These are phyloP conservation scores for Erethizon dorsatum DNA, from an alignment of 2,797 vertebrate species.

Conservation along the genomic window DNA sequence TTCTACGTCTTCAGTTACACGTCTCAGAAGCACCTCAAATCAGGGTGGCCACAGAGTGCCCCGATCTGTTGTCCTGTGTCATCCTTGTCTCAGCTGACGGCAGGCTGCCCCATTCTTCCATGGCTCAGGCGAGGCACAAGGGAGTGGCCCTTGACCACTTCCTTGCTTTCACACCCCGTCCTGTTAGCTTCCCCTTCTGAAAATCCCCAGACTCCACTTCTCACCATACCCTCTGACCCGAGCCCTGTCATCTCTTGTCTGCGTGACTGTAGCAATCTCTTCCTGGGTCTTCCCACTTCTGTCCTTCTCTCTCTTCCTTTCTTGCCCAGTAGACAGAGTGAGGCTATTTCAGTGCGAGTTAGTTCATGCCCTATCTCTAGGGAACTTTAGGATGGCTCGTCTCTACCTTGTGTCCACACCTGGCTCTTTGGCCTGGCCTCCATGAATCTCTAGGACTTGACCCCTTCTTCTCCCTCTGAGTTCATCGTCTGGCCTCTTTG, in stretches of 20 bases:
- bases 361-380: background rate
- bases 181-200: background rate
- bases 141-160: background rate
- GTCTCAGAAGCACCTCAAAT: background rate
- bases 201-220: background rate
- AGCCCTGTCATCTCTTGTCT: background rate
- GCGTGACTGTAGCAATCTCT: background rate
- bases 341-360: background rate
- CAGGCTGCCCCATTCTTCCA: background rate
- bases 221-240: background rate
- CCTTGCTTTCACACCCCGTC: background rate
- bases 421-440: background rate
- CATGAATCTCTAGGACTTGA: background rate
- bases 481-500: background rate
- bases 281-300: background rate
- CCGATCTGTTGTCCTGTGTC: background rate
- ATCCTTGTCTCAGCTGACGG: background rate
- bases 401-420: background rate
- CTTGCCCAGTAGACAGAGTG: background rate
- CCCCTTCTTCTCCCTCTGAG: background rate
- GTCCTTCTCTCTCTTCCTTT: background rate
- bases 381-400: background rate
- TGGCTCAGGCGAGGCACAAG: background rate
- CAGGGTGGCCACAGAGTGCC: background rate
- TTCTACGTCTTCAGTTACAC: background rate